Base-by-base conservation (phyloP, 1,140 invertebrate genomes). In the Andricus grossulariae region DNA sequence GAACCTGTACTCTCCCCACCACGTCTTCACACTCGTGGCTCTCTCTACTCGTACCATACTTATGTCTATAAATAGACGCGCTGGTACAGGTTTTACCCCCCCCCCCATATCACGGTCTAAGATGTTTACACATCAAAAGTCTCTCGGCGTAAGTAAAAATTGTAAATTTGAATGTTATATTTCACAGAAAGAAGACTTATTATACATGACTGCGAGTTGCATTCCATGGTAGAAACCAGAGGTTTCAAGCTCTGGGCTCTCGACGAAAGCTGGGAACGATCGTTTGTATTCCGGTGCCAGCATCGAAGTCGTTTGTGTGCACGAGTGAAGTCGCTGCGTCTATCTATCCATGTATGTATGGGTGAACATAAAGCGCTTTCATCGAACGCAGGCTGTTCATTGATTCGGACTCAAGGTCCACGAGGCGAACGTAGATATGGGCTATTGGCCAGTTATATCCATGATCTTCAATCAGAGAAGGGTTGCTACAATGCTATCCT, bases 291-390 rank as follows among this genome's bases (percentile, higher is more conserved):
- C 60, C 45, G 60, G 32, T 66, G 60, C 60, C 60, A 66, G 60
- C 60, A 66, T 16, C 15, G 11, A 39, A 66, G 60, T 66, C 60
- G 25, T 66, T 66, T 66, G 60, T 66, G 60, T 66, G 60, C 32
- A 66, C 57, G 60, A 66, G 60, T 66, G 15, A 66, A 66, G 60
- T 66, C 21, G 15, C 16, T 39, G 60, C 60, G 60, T 45, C 21
- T 66, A 66, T 16, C 13, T 4, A 45, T 16, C 25, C 16, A 32
- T 32, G 39, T 32, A 39, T 66, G 25, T 66, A 39, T 66, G 25
- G 32, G 60, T 66, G 60, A 66, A 66, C 60, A 66, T 66, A 66
- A 66, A 66, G 60, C 60, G 60, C 60, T 66, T 66, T 66, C 60
- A 66, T 66, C 60, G 60, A 66, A 66, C 60, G 60, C 60, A 66